Conservation (phyloP, 2,888 invertebrate species). For the Dicycla oo region DNA sequence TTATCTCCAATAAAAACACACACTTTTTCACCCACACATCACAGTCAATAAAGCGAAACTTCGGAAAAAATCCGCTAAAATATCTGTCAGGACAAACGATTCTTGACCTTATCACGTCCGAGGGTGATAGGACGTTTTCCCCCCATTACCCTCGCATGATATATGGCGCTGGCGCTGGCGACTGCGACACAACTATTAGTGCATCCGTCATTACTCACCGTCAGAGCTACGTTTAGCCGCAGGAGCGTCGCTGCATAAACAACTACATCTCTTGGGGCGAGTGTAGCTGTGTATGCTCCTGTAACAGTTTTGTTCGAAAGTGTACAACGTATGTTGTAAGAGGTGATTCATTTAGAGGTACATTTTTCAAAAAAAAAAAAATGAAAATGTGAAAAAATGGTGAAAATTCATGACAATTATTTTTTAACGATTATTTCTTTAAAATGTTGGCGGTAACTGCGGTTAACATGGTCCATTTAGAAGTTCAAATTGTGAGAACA, state of each 20-base stretch:
- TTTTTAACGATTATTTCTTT: too few species aligned
- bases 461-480: too few species aligned
- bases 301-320: slow-evolving; percentile 14
- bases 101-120: slow-evolving; percentile 86
- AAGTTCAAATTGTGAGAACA: too few species aligned
- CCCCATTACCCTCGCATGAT: slow-evolving; percentile 88
- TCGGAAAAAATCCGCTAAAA: slow-evolving; percentile 69
- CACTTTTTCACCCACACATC: slow-evolving; percentile 26
- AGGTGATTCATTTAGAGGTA: too few species aligned
- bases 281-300: slow-evolving; percentile 39
- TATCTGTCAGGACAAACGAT: slow-evolving; percentile 81
- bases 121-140: slow-evolving; percentile 85
- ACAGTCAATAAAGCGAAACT: slow-evolving; percentile 52
- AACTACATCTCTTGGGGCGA: slow-evolving; percentile 74
- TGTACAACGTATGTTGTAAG: background rate
- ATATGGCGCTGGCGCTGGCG: slow-evolving; percentile 78
- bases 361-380: too few species aligned
- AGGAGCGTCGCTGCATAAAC: slow-evolving; percentile 78
- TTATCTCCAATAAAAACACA: slow-evolving; percentile 7
- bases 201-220: slow-evolving; percentile 90
- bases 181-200: slow-evolving; percentile 90
- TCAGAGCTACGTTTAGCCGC: slow-evolving; percentile 84
- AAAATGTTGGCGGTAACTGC: too few species aligned
- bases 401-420: too few species aligned
- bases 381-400: too few species aligned